phyloP scores from a whole-genome alignment of 2,888 invertebrate species.

The Oscheius sp. region DNA sequence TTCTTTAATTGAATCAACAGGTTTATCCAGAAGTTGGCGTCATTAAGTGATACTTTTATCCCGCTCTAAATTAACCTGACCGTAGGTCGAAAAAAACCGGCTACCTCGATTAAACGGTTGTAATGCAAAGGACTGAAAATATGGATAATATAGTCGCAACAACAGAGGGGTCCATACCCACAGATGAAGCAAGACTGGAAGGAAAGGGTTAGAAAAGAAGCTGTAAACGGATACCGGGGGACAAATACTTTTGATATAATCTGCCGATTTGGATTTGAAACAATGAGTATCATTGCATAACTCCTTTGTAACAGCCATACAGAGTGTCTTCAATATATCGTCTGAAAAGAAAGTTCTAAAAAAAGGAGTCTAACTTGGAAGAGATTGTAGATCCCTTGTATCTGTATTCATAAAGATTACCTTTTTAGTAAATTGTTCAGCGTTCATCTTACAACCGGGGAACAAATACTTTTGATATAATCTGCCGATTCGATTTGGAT shows the following conservation, averaged over 20 bases:
- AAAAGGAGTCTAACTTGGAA: background rate
- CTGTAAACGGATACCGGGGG: background rate
- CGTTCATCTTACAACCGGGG: background rate
- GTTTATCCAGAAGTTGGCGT: background rate
- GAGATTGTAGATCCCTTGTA: background rate
- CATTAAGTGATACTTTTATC: background rate
- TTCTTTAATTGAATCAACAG: background rate
- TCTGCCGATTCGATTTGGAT: too few relatives aligned
- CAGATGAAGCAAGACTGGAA: background rate
- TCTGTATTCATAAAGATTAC: background rate
- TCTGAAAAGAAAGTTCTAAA: background rate
- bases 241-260: background rate
- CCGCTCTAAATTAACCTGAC: background rate
- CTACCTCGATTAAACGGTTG: background rate
- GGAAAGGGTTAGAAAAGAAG: background rate
- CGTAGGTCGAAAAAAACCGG: background rate
- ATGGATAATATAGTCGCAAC: background rate
- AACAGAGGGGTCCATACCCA: background rate
- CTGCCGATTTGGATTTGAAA: background rate
- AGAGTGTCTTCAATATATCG: background rate
- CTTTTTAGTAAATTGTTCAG: too few relatives aligned
- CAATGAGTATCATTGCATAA: background rate
- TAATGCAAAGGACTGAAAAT: background rate
- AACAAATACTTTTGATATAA: too few relatives aligned
- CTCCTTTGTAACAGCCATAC: background rate